Evolutionary conservation across 2,797 vertebrate genomes (phyloP).

Genomic region (Scomberomorus guttatus): DNA sequence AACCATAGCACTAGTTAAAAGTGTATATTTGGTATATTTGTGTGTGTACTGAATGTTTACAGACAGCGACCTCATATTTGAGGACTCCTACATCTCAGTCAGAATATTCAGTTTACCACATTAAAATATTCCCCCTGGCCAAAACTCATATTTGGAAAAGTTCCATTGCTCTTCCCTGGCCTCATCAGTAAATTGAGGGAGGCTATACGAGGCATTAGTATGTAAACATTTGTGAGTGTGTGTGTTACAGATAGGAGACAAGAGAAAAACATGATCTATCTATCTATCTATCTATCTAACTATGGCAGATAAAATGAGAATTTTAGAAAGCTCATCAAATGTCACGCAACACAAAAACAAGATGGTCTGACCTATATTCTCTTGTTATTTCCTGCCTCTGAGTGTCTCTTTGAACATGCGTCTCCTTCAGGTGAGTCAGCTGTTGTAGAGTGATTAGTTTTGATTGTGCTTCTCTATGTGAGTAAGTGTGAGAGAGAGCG

Average conservation of each 20-base stretch:
- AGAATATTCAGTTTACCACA: conserved; percentile 40
- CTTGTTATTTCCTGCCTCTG: conserved; percentile 24
- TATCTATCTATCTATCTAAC: background rate
- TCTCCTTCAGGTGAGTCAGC: conserved; percentile 56
- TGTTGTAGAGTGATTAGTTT: conserved; percentile 39
- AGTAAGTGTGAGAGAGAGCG: conserved; percentile 9
- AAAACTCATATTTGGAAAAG: conserved; percentile 54
- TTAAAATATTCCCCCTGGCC: conserved; percentile 45
- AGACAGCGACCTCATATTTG: conserved; percentile 15
- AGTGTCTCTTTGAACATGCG: conserved; percentile 47
- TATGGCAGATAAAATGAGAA: background rate
- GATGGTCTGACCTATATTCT: conserved; percentile 29
- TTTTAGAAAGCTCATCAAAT: conserved; percentile 9
- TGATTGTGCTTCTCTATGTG: conserved; percentile 29
- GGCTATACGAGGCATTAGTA: conserved; percentile 46
- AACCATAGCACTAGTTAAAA: background rate
- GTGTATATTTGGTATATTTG: background rate
- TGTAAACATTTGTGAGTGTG: conserved; percentile 12
- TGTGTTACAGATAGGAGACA: background rate
- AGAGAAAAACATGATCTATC: background rate
- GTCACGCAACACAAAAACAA: conserved; percentile 17
- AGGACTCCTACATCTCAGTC: conserved; percentile 36
- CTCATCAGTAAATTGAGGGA: conserved; percentile 52
- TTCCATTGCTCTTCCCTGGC: conserved; percentile 45
- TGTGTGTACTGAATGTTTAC: background rate